Percentiles rank a stretch among this genome's conserved stretches.
Conservation (phyloP, 2,888 invertebrate genomes). For the Bembecia ichneumoniformis region DNA sequence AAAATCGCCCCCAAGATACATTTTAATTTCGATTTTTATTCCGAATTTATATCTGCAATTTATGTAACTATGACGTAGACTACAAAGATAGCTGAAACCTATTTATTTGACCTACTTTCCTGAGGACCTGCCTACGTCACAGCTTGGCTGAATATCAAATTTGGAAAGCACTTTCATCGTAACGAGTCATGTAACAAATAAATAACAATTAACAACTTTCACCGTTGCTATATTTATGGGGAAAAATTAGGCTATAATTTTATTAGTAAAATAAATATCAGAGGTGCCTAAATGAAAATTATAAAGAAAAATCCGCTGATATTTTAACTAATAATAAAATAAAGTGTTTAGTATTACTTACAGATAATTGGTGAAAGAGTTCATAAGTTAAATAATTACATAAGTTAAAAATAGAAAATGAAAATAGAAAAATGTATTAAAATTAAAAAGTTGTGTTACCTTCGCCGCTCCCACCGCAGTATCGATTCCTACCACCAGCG, state of each 20-base stretch:
- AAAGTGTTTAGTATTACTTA: too few species aligned
- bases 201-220: neutral
- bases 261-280: too few species aligned
- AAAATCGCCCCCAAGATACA: too few species aligned
- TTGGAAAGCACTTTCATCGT: slow-evolving; percentile 28
- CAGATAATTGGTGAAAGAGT: too few species aligned
- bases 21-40: too few species aligned
- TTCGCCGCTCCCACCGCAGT: slow-evolving; percentile 64
- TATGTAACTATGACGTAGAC: slow-evolving; percentile 16
- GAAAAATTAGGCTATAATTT: too few species aligned
- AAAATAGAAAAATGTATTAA: neutral
- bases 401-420: neutral
- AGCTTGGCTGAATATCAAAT: slow-evolving; percentile 54
- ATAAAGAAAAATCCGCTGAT: too few species aligned
- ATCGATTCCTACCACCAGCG: slow-evolving; percentile 65
- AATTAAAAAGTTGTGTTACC: slow-evolving; percentile 31
- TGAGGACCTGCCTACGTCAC: slow-evolving; percentile 39
- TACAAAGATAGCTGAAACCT: slow-evolving; percentile 21
- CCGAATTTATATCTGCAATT: neutral
- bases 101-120: slow-evolving; percentile 56
- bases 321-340: too few species aligned
- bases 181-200: slow-evolving; percentile 8
- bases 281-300: too few species aligned
- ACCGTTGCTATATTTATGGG: too few species aligned
- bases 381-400: too few species aligned